Evolutionary conservation across 2,113 vertebrate species (phyloP), one percentile per base, ranked within the genome.

Genomic region (Nycticebus coucang): DNA sequence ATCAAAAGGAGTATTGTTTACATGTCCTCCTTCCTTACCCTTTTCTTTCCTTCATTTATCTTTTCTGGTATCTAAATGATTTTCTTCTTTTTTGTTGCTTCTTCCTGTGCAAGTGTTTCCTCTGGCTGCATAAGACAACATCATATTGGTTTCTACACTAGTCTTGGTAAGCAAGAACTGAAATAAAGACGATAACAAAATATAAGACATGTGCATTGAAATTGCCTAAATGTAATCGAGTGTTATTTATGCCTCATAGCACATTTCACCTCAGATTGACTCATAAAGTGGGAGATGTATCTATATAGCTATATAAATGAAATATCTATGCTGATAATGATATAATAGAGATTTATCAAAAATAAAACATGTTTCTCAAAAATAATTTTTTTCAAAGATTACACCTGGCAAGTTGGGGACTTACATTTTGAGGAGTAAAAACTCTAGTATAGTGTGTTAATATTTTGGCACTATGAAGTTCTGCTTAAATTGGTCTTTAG

Each of bases 1-100:
- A 64, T 84, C 12, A 57, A 80, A 87, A 92, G 11, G 7, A 89
- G 26, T 95, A 69, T 62, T 89, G 28, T 45, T 92, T 53, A n/a
- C 81, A 2, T 80, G 17, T 84, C 17, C 21, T 74, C 4, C 8
- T 15, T 83, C 11, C 59, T 96, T 92, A 26, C 0, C 7, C 33
- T 13, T 6, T 74, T 87, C n/a, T 74, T 84, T 85, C 53, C 15
- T 93, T 82, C 71, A 72, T 96, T 97, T 84, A 60, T 93, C 74
- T 96, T 89, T 94, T 77, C 81, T 94, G 93, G 24, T 72, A 64
- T 94, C 79, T 95, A 89, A 97, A 94, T 96, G 21, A 93, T 95
- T 93, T 97, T 96, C 75, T 95, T 91, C 55, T 68, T 89, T 89
- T 2, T 88, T 93, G 37, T 87, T 96, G 77, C 85, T 95, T 95